Conservation (phyloP, 2,797 vertebrate species). For the Peromyscus attwateri region DNA sequence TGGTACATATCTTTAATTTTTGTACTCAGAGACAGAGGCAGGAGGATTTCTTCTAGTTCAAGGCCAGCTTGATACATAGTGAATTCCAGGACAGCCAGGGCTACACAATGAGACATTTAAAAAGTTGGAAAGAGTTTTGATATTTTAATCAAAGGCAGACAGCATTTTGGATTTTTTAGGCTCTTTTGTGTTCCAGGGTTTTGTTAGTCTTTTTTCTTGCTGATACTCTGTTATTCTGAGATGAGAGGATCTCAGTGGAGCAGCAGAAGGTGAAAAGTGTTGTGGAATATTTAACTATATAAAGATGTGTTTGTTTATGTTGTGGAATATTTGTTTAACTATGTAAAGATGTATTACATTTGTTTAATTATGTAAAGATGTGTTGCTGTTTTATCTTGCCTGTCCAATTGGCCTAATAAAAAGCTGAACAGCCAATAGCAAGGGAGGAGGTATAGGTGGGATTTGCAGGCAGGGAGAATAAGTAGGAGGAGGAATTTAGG, state of each 20-base stretch:
- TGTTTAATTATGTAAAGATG: background rate
- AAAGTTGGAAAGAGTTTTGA: background rate
- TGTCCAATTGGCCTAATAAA: background rate
- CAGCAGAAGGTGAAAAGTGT: background rate
- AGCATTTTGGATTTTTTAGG: background rate
- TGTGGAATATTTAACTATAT: background rate
- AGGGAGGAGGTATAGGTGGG: background rate
- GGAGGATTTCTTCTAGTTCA: background rate
- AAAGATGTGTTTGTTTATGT: background rate
- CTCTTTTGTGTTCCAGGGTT: background rate
- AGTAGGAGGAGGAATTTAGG: background rate
- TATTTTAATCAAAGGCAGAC: background rate
- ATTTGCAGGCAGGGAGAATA: background rate
- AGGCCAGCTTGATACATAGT: background rate
- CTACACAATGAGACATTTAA: background rate
- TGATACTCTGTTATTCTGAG: background rate
- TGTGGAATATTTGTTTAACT: background rate
- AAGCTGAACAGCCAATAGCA: background rate
- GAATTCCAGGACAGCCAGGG: background rate
- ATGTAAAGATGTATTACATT: background rate
- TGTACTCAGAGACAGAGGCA: background rate
- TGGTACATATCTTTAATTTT: background rate
- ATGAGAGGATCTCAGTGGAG: background rate
- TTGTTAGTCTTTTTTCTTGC: background rate
- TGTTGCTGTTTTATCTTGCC: background rate